Evolutionary conservation across 2,113 vertebrate species (phyloP), one percentile per base, ranked within the genome.

Genomic region (Strix aluco): DNA sequence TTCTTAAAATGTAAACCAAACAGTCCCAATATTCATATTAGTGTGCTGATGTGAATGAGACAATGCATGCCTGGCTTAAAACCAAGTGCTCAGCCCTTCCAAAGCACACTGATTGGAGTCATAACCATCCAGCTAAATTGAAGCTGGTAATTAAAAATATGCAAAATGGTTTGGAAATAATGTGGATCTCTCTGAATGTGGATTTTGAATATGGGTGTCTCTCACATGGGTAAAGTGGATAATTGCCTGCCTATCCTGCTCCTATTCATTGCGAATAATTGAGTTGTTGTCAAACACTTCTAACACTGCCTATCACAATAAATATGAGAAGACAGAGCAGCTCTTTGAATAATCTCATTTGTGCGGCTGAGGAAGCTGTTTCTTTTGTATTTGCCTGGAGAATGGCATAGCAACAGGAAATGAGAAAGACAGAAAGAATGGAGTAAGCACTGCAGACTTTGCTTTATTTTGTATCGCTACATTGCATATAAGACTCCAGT

Each of bases 271-370:
- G 92, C 0, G 7, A 91, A 93, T 96, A 97, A 97, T 95, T 96
- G 96, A 97, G 96, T 95, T 97, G 97, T 97, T 97, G 96, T 96
- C 96, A 96, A 97, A 97, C 96, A 97, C 82, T 97, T 97, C 92
- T 49, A 93, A 49, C 88, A 32, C 79, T 88, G 96, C 90, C 95
- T 97, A 96, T 97, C 94, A 93, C 92, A 95, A 93, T 97, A 93
- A 97, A 94, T 84, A 93, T 7, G 88, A 91, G 91, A 78, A 81
- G 59, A 93, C 71, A 93, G 90, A 96, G 93, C 61, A 73, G 61
- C 44, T 96, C 69, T 95, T 83, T 95, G 88, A 96, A 84, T 92
- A 88, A 96, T 94, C 92, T 94, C 59, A 92, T 95, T 96, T 95
- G 93, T 80, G 90, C 38, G 79, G 55, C 90, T 67, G 88, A 96